Evolutionary conservation across 2,888 invertebrate species (phyloP).

Genomic region (Drosophila peninsularis): DNA sequence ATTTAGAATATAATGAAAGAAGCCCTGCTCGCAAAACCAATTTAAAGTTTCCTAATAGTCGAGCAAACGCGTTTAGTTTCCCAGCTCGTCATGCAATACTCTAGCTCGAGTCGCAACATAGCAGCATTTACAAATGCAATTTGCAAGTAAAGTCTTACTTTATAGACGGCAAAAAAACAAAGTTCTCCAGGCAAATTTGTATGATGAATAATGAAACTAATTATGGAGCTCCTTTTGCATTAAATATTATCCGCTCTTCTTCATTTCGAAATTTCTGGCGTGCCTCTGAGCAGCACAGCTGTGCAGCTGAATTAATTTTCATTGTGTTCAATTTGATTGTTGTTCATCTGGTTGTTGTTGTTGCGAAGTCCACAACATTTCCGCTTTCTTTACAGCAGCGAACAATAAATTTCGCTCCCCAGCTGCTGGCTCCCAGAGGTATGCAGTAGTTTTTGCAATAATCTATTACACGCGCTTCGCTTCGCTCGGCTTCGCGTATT

Average conservation of each 20-base stretch:
- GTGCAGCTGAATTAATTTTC: slow-evolving; percentile 18
- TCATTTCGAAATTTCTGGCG: background rate
- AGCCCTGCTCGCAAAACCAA: background rate
- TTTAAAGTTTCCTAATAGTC: background rate
- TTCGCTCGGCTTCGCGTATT: slow-evolving; percentile 56
- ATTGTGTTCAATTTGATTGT: slow-evolving; percentile 27
- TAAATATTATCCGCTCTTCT: background rate
- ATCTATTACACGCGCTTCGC: slow-evolving; percentile 68
- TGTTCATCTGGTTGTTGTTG: slow-evolving; percentile 12
- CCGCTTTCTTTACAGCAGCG: slow-evolving; percentile 42
- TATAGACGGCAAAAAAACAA: background rate
- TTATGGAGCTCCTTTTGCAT: background rate
- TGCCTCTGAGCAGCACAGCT: background rate
- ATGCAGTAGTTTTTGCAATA: slow-evolving; percentile 70
- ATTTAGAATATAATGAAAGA: background rate
- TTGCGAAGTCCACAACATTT: slow-evolving; percentile 51
- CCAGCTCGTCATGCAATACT: background rate
- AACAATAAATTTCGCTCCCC: slow-evolving; percentile 63
- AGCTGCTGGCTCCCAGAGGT: slow-evolving; percentile 46
- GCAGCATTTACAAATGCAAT: background rate
- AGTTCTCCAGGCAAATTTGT: background rate
- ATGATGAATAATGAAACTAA: background rate
- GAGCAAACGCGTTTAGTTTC: background rate
- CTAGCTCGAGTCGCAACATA: rapidly evolving
- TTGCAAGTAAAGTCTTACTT: background rate